Evolutionary conservation across 2,888 invertebrate species (phyloP), one percentile per base, ranked within the genome.

Genomic region (Mimumesa dahlbomi): DNA sequence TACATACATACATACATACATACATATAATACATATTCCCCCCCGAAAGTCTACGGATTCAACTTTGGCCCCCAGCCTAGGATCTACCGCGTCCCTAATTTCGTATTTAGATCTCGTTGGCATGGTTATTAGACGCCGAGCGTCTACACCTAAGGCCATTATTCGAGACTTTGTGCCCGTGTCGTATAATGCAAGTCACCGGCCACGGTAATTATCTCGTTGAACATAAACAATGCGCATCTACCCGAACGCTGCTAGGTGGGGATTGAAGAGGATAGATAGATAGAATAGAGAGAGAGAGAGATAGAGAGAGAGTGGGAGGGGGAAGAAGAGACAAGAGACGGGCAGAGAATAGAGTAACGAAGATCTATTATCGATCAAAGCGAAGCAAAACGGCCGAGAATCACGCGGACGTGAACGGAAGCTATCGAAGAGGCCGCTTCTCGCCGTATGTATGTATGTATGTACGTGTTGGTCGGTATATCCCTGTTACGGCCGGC

Each of bases 51-150:
- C n/a, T n/a, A n/a, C n/a, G 43, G 11, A 18, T 45, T 64, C 67
- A 64, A 64, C 57, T 68, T 68, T 52, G 38, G 11, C 50, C 57
- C 31, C 18, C n/a, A n/a, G n/a, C n/a, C n/a, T n/a, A n/a, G 11
- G 42, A 36, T 49, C 36, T 22, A 11, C 29, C 18, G 34, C 49
- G 38, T 45, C 56, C 31, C 50, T 21, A 46, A 57, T 50, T 66
- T 59, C 43, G 48, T 50, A 67, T 53, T 48, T 48, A 49, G 22
- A 66, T 54, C 58, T 25, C 22, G 13, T n/a, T 43, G 43, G n/a
- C 25, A 0, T 29, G 25, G 31, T 7, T 34, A 52, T 36, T 16
- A 34, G 25, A n/a, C 34, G 34, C 9, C n/a, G n/a, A n/a, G n/a
- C n/a, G n/a, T n/a, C n/a, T n/a, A 34, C 34, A n/a, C 11, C 9